Conservation (phyloP, 2,888 invertebrate genomes). For the Cylloceria caligata region DNA sequence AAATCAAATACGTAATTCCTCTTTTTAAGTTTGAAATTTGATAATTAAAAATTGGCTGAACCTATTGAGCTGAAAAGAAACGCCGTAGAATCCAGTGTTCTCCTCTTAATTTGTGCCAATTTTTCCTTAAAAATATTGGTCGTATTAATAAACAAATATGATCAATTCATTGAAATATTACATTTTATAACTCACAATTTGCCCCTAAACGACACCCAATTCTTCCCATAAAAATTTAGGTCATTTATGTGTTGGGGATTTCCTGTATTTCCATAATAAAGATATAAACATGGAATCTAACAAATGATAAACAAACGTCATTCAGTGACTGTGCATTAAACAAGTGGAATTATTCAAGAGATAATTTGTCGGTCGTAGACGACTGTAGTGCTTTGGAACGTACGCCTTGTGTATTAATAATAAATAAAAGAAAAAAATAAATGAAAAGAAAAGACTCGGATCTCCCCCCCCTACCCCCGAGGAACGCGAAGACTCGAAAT, state of each 20-base stretch:
- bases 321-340: background rate
- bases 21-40: background rate
- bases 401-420: slow-evolving; percentile 18
- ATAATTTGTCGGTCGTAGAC: slow-evolving; percentile 29
- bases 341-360: background rate
- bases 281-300: background rate
- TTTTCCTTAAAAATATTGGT: background rate
- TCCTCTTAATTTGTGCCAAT: background rate
- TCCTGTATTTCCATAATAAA: background rate
- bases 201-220: background rate
- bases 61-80: background rate
- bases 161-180: background rate
- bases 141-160: background rate
- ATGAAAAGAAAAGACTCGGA: slow-evolving; percentile 10
- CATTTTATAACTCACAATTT: slow-evolving; percentile 1
- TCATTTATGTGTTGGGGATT: background rate
- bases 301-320: background rate
- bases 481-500: slow-evolving; percentile 66
- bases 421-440: slow-evolving; percentile 23
- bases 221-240: background rate
- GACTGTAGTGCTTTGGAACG: slow-evolving; percentile 28
- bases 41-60: background rate
- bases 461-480: slow-evolving; percentile 49
- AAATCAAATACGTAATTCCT: background rate
- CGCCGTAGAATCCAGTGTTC: background rate